Conservation (phyloP, 2,888 invertebrate species). For the Rhodophaea formosa region DNA sequence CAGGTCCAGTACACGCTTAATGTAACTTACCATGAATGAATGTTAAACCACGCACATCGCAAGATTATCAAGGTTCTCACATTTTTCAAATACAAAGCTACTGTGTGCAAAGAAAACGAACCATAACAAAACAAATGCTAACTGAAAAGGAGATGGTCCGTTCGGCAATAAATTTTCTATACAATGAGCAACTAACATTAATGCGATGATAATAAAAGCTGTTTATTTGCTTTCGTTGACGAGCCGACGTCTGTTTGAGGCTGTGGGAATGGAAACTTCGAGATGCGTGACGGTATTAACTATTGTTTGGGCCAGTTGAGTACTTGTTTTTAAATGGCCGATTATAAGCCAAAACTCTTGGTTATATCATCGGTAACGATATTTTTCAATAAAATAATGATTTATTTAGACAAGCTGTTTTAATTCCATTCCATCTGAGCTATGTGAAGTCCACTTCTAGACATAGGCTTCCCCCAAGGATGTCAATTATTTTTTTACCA, state of each 20-base stretch:
- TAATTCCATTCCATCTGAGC: no score
- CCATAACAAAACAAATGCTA: not conserved
- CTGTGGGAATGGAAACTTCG: conserved; percentile 46
- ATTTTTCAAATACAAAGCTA: no score
- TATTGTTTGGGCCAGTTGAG: conserved; percentile 35
- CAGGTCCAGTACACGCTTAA: no score
- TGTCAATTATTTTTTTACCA: no score
- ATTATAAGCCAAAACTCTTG: not conserved
- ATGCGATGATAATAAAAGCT: conserved; percentile 1
- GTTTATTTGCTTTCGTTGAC: conserved; percentile 22
- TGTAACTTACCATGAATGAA: no score
- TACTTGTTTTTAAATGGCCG: not conserved
- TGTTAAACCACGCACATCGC: no score
- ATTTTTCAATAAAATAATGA: not conserved
- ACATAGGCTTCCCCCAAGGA: no score
- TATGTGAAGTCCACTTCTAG: no score
- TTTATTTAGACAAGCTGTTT: not conserved
- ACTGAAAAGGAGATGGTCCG: not conserved
- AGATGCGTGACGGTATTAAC: conserved; percentile 35
- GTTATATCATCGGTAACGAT: conserved; percentile 21
- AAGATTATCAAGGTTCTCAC: no score
- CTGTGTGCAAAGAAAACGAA: no score
- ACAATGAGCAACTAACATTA: conserved; percentile 3
- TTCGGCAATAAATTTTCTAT: conserved; percentile 1
- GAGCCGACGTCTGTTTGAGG: conserved; percentile 22